Evolutionary conservation across 2,888 invertebrate genomes (phyloP).

Genomic region (Sipunculus nudus): DNA sequence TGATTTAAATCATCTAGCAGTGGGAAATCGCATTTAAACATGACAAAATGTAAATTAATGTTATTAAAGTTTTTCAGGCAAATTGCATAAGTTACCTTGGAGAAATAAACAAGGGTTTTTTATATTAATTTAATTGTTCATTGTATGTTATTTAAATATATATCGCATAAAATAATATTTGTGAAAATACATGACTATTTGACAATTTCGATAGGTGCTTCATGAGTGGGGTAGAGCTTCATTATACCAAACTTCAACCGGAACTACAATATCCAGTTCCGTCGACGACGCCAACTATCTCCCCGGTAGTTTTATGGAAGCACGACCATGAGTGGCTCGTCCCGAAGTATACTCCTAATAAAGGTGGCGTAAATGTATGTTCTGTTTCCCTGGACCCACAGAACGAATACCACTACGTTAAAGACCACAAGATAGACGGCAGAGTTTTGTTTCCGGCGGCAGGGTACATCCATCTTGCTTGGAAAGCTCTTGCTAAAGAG

Average conservation of each 20-base stretch:
- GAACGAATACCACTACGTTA: not conserved
- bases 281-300: slow-evolving; percentile 73
- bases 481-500: slow-evolving; percentile 18
- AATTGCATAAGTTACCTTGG: too few species aligned
- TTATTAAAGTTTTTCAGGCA: too few species aligned
- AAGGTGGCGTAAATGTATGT: not conserved
- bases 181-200: too few species aligned
- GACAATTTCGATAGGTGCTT: slow-evolving; percentile 4
- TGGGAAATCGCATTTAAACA: too few species aligned
- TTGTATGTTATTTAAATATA: too few species aligned
- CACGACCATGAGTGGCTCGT: slow-evolving; percentile 81
- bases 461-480: slow-evolving; percentile 74
- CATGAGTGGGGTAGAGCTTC: slow-evolving; percentile 1
- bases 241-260: not conserved
- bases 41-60: too few species aligned
- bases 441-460: slow-evolving; percentile 88
- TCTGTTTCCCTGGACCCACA: not conserved
- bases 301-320: slow-evolving; percentile 84
- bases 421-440: slow-evolving; percentile 83
- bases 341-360: slow-evolving; percentile 6
- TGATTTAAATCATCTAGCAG: too few species aligned
- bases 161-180: too few species aligned
- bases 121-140: too few species aligned
- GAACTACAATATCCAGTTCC: slow-evolving; percentile 1
- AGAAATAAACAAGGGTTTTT: too few species aligned